These are phyloP conservation scores for Meloidogyne exigua DNA, from an alignment of 1,140 invertebrate species.

Conservation along the genomic window DNA sequence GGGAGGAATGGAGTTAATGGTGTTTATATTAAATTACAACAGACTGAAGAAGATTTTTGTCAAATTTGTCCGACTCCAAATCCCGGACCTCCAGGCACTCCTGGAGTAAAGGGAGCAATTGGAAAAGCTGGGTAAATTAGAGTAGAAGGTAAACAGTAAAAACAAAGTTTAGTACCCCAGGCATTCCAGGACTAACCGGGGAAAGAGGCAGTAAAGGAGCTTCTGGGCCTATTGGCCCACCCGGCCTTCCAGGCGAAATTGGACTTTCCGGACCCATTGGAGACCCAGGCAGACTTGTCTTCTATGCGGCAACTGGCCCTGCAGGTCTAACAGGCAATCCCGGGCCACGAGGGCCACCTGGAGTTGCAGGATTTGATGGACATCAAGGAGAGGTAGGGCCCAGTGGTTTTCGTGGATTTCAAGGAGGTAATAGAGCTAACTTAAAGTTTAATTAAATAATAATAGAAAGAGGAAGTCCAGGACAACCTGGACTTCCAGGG, in stretches of 20 bases:
- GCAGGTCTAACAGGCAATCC: background rate
- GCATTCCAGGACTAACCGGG: background rate
- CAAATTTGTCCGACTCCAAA: conserved; percentile 27
- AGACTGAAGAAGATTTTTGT: conserved; percentile 23
- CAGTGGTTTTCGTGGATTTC: conserved; percentile 11
- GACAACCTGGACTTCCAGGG: conserved; percentile 12
- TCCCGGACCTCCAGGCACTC: conserved; percentile 25
- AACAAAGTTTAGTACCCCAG: background rate
- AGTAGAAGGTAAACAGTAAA: background rate
- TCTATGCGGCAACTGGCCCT: background rate
- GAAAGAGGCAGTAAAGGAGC: background rate
- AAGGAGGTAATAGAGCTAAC: background rate
- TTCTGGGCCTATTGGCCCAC: background rate
- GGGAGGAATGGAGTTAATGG: background rate
- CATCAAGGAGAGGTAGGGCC: conserved; percentile 17
- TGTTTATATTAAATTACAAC: conserved; percentile 21
- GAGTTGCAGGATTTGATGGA: conserved; percentile 25
- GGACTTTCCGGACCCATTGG: background rate
- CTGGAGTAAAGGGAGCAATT: conserved; percentile 20
- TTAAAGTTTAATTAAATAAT: background rate
- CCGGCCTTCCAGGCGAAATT: background rate
- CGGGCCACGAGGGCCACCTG: conserved; percentile 16
- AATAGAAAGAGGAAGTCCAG: conserved; percentile 7
- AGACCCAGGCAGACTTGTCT: conserved; percentile 12
- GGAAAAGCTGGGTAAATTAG: conserved; percentile 7